Base-by-base conservation (phyloP, 2,888 invertebrate species). In the Baccha elongata region DNA sequence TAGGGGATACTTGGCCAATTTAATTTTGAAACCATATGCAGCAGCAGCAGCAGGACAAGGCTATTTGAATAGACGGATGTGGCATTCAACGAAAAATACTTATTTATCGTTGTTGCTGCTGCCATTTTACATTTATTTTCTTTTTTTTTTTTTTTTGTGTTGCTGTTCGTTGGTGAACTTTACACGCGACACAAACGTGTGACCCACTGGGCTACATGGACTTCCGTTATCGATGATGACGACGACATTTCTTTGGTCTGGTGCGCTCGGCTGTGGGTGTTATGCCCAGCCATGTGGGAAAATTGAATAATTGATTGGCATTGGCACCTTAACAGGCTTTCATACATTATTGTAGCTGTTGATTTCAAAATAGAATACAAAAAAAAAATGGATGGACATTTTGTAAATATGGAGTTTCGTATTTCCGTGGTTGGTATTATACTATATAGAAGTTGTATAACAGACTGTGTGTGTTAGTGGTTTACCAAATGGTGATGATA, bases 221-320 rank as follows among this genome's bases (percentile, higher is more conserved):
- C 44, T 60, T 44, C 44, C 42, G 58, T 60, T 29, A 29, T 42
- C 60, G 29, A 42, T 26, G 60, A 60, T 44, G 44, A 60, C 19
- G 44, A 60, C 42, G 44, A 60, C 44, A 60, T 46, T 55, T 26
- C 58, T 13, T 42, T 60, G 73, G 42, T 40, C 29, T 42, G 37
- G 21, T 65, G 65, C 50, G 42, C 68, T 55, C 21, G 23, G 21
- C 13, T 52, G 58, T 32, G 64, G 58, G 69, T 69, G 68, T 58
- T 74, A 37, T 81, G 71, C 69, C 21, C 67, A 42, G 29, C 69
- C 81, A 75, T 81, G 71, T 72, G 78, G 67, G 78, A 79, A 79
- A 84, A 69, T 73, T 84, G 73, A 78, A 84, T 84, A 79, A 84
- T 84, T 84, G 84, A 84, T 84, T 74, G 64, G 84, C 65, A 79